phyloP scores from a whole-genome alignment of 2,113 vertebrate genomes.

The Xiphophorus hellerii region DNA sequence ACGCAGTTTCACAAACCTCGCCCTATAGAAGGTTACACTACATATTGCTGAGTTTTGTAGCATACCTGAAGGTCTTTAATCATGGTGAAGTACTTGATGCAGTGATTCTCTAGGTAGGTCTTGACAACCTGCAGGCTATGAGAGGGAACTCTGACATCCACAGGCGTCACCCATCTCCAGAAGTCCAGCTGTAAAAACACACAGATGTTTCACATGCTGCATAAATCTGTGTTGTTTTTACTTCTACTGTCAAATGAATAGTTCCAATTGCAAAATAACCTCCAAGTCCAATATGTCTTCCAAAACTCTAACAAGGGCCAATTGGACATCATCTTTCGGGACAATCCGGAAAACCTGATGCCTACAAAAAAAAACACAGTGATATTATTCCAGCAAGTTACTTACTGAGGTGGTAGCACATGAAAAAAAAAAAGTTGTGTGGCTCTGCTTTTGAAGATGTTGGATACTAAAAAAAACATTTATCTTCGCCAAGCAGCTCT shows the following conservation, averaged over 20 bases:
- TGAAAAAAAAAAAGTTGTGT: too few relatives aligned
- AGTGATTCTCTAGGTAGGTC: slow-evolving; percentile 77
- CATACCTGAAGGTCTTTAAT: slow-evolving; percentile 90
- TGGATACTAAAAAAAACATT: too few relatives aligned
- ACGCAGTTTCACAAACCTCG: not conserved
- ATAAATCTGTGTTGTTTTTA: too few relatives aligned
- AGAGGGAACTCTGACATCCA: slow-evolving; percentile 85
- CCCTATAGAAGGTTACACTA: too few relatives aligned
- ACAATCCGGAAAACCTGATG: slow-evolving; percentile 88
- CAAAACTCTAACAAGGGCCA: slow-evolving; percentile 79
- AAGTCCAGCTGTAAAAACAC: slow-evolving; percentile 84
- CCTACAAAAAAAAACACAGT: slow-evolving; percentile 66
- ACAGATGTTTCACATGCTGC: not conserved
- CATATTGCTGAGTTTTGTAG: too few relatives aligned
- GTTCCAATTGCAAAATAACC: slow-evolving; percentile 64
- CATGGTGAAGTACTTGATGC: slow-evolving; percentile 83
- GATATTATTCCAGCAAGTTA: too few relatives aligned
- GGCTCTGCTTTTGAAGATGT: too few relatives aligned
- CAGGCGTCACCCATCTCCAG: slow-evolving; percentile 81
- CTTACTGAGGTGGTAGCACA: too few relatives aligned
- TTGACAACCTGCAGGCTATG: slow-evolving; percentile 78
- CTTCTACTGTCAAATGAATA: too few relatives aligned
- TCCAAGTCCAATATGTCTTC: slow-evolving; percentile 73
- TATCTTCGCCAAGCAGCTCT: too few relatives aligned
- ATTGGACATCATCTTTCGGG: slow-evolving; percentile 76